Evolutionary conservation across 2,888 invertebrate species (phyloP), one percentile per base, ranked within the genome.

Genomic region (Petrolisthes cinctipes): DNA sequence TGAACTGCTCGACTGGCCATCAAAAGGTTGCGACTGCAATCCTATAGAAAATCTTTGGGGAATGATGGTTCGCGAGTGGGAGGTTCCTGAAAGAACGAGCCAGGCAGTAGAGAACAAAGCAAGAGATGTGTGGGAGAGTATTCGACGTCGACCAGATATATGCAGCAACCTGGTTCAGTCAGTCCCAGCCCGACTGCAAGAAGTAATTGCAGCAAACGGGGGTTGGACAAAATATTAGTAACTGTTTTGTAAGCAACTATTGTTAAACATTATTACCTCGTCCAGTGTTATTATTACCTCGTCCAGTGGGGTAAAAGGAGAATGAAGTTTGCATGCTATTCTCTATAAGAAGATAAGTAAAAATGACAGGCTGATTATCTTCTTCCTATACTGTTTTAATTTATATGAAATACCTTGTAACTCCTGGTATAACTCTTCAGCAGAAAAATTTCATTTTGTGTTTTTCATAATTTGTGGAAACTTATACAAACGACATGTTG

Each of bases 111-210:
- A 79, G 53, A 79, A 9, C 14, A 79, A 37, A 54, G 53, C 79
- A 54, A 23, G 37, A 79, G 56, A 79, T 4, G 79, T 79, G 54
- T 79, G 54, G 0, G 54, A 79, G 54, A 54, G 53, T 6, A 79
- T 79, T 5, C 79, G 53, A 79, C 54, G 51, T 53, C 79, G 11
- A 17, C 37, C 79, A 79, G 14, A 53, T 53, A 79, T 53, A 79
- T 79, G 79, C 73, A 73, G n/a, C 20, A 73, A 73, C 73, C 4
- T 73, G 73, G 73, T 73, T 73, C n/a, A 73, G 20, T 73, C 73
- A n/a, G 17, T 73, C 20, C 23, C 73, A n/a, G n/a, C 73, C 73
- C 20, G 23, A 73, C 20, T 73, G 20, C 73, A 73, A 20, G 73
- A 17, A 9, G 73, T 73, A n/a, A 73, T 73, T 73, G 73, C n/a